Conservation (phyloP, 2,797 vertebrate species). For the Peromyscus melanophrys region DNA sequence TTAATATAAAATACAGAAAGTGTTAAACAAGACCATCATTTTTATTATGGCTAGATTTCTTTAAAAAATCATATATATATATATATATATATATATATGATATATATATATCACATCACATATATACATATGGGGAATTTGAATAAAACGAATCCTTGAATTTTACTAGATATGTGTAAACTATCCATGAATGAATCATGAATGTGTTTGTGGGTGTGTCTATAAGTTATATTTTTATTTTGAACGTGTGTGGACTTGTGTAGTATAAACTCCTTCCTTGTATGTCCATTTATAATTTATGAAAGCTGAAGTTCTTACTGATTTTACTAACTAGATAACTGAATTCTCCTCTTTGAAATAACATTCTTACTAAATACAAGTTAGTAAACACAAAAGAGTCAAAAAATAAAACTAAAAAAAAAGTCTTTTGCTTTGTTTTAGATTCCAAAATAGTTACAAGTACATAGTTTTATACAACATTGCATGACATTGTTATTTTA, state of each 20-base stretch:
- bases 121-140: too few species aligned
- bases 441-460: neutral
- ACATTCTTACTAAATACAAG: neutral
- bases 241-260: neutral
- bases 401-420: neutral
- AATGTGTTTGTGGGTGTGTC: neutral
- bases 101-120: too few species aligned
- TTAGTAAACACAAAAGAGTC: neutral
- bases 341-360: neutral
- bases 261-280: neutral
- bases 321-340: neutral
- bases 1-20: too few species aligned
- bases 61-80: too few species aligned
- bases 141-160: neutral
- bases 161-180: slow-evolving; percentile 34
- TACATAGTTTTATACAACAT: neutral
- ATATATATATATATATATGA: too few species aligned
- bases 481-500: neutral
- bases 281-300: neutral
- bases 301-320: neutral
- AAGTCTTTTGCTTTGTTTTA: neutral
- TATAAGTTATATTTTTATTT: neutral
- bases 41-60: too few species aligned
- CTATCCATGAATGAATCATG: neutral
- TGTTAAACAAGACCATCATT: too few species aligned